Percentiles rank a stretch among this genome's conserved stretches.
Evolutionary conservation across 2,113 vertebrate species (phyloP).

Genomic region (Melanerpes formicivorus): DNA sequence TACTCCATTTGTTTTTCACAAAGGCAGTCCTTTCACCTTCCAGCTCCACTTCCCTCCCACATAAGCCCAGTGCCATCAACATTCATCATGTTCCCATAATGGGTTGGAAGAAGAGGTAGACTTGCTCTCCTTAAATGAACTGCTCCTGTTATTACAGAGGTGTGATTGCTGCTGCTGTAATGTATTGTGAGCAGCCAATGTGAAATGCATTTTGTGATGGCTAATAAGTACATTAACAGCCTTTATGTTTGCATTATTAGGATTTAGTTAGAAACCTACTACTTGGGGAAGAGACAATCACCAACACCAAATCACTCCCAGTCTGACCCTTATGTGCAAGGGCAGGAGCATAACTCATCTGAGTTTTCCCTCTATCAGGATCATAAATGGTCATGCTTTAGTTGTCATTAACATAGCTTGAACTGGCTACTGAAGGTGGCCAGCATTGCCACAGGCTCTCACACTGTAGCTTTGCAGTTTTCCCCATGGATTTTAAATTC

Average conservation of each 20-base stretch:
- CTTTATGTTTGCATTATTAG: constrained; percentile 69
- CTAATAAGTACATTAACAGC: constrained; percentile 61
- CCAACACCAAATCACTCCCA: constrained; percentile 1
- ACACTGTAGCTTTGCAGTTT: not conserved
- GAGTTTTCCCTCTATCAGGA: not conserved
- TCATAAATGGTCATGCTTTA: constrained; percentile 38
- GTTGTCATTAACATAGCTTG: not conserved
- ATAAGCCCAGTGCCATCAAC: constrained; percentile 26
- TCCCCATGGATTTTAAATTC: not conserved
- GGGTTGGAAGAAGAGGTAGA: constrained; percentile 49
- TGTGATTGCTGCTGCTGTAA: constrained; percentile 59
- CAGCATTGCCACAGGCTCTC: not conserved
- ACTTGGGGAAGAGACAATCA: constrained; percentile 14
- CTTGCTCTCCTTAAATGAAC: constrained; percentile 64
- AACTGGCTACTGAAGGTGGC: not conserved
- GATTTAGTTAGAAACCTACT: constrained; percentile 62
- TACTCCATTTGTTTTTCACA: constrained; percentile 15
- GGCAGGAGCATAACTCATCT: constrained; percentile 40
- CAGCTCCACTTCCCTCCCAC: constrained; percentile 19
- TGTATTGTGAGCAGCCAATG: constrained; percentile 60
- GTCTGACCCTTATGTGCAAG: constrained; percentile 52
- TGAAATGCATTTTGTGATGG: constrained; percentile 66
- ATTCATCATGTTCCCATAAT: constrained; percentile 62
- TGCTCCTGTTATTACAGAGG: constrained; percentile 55
- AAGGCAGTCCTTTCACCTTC: constrained; percentile 54